Evolutionary conservation across 2,888 invertebrate species (phyloP), one percentile per base, ranked within the genome.

Genomic region (Heliconius ismenius): DNA sequence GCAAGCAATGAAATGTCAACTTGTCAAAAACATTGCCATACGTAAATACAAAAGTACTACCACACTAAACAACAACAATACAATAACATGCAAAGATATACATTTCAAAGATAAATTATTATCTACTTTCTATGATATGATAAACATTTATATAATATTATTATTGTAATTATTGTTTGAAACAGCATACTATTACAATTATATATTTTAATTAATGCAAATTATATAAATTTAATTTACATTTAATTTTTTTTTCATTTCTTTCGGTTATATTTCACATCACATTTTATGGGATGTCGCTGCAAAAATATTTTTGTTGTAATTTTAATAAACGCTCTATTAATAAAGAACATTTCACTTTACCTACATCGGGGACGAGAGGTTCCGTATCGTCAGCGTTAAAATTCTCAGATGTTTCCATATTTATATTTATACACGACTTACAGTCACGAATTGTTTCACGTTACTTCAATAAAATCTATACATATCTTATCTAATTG

Each of bases 331-430:
- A 62, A 1, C 24, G 24, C 4, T n/a, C 6, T 26, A 26, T 15
- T 62, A 28, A 21, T 32, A 58, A 70, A 32, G 11, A 7, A 70
- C 58, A n/a, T n/a, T 62, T 65, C 49, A 76, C 54, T 79, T 80
- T 81, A 81, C 81, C 81, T 74, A 80, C 79, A 78, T 77, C 75
- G 72, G 68, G 69, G 49, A 89, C 81, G 21, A 91, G 83, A 7
- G 88, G 87, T 75, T 86, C 87, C 0, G 81, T 84, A 39, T 90
- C 89, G 32, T 84, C 76, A 76, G 79, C 36, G 80, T 84, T 74
- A 78, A 78, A 39, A 60, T 36, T 39, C 80, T 28, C 83, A 28
- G 79, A 73, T 18, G 26, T 26, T 21, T 76, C 76, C 72, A 76
- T 76, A 26, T 28, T 54, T 60, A 26, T 11, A 68, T 58, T 49